These are phyloP conservation scores for Poecilobothrus nobilitatus DNA, from an alignment of 2,888 invertebrate species.

Conservation along the genomic window DNA sequence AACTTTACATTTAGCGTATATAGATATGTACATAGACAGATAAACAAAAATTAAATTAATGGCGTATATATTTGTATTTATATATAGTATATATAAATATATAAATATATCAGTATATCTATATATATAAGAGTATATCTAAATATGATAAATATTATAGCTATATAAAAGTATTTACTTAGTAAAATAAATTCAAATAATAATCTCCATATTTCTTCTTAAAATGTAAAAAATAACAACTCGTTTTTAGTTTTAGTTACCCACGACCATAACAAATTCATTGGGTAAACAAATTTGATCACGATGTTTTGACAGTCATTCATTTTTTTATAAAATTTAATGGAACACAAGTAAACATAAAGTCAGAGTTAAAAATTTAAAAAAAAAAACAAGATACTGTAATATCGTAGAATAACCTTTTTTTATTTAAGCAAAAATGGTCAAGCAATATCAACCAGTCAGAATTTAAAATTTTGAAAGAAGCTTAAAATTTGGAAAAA, in stretches of 20 bases:
- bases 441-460: no score
- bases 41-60: no score
- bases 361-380: neutral
- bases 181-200: neutral
- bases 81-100: neutral
- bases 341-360: neutral
- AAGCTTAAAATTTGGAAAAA: no score
- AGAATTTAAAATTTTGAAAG: no score
- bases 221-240: neutral
- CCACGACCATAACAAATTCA: slow-evolving; percentile 4
- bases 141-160: no score
- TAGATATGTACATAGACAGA: no score
- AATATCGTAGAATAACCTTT: no score
- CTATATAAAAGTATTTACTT: neutral
- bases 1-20: no score
- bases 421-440: no score
- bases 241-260: neutral
- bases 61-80: no score
- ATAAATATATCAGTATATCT: neutral
- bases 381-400: neutral
- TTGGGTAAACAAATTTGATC: slow-evolving; percentile 1
- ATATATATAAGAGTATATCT: neutral
- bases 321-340: neutral
- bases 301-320: neutral
- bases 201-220: neutral